Percentiles rank a stretch among this genome's conserved stretches.
Evolutionary conservation across 2,888 invertebrate genomes (phyloP).

Genomic region (Lepidochitona cinerea): DNA sequence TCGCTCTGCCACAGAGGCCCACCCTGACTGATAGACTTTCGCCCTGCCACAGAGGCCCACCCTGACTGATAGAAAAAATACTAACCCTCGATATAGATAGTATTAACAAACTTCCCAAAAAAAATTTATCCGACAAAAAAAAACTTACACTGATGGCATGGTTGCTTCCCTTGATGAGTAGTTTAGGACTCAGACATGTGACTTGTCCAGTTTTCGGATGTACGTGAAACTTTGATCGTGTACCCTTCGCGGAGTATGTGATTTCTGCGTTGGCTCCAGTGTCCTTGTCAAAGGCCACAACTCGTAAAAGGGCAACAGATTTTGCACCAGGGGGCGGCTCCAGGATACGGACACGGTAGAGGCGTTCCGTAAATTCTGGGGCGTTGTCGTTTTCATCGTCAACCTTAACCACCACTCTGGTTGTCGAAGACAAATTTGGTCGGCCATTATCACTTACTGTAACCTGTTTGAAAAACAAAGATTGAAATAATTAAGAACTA

Average conservation of each 20-base stretch:
- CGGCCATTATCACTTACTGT: slow-evolving; percentile 86
- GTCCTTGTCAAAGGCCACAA: slow-evolving; percentile 63
- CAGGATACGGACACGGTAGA: slow-evolving; percentile 47
- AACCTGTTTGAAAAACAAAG: slow-evolving; percentile 73
- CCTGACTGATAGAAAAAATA: too few relatives aligned
- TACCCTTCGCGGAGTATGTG: slow-evolving; percentile 77
- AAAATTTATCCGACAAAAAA: too few relatives aligned
- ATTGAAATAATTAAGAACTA: not conserved
- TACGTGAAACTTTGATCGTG: slow-evolving; percentile 75
- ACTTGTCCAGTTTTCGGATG: slow-evolving; percentile 87
- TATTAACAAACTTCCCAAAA: too few relatives aligned
- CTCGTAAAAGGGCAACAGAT: slow-evolving; percentile 53
- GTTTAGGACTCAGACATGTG: slow-evolving; percentile 77
- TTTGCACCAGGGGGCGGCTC: slow-evolving; percentile 33
- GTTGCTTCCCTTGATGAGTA: slow-evolving; percentile 78
- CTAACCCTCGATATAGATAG: too few relatives aligned
- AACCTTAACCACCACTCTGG: slow-evolving; percentile 73
- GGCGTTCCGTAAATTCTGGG: slow-evolving; percentile 54
- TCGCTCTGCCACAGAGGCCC: too few relatives aligned
- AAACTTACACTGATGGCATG: slow-evolving; percentile 78
- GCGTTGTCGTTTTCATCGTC: slow-evolving; percentile 64
- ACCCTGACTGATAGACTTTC: too few relatives aligned
- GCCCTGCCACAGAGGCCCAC: too few relatives aligned
- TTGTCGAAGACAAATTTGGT: slow-evolving; percentile 81
- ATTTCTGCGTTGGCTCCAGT: slow-evolving; percentile 74